A percentile compares a stretch with the other conserved stretches of the same genome.
These are phyloP conservation scores for Folsomia candida DNA, from an alignment of 2,888 invertebrate genomes.

Conservation along the genomic window DNA sequence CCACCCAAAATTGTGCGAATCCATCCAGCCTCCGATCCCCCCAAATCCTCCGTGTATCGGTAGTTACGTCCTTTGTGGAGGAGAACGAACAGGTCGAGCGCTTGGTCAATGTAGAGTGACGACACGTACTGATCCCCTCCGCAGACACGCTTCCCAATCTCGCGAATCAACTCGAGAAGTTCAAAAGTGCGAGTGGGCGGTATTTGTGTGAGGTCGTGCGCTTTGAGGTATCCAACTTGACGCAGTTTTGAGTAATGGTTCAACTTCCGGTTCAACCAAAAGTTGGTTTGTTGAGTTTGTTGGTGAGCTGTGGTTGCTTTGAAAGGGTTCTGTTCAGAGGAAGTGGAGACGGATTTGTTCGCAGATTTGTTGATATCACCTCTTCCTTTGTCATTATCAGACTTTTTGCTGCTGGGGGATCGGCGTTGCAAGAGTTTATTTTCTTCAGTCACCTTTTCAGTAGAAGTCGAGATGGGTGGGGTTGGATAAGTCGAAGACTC, in stretches of 20 bases:
- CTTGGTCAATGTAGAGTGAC: conserved; percentile 34
- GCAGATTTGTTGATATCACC: too few relatives aligned
- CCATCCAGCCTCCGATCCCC: conserved; percentile 29
- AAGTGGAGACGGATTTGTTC: too few relatives aligned
- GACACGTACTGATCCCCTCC: conserved; percentile 27
- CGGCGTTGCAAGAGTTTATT: too few relatives aligned
- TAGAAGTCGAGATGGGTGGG: too few relatives aligned
- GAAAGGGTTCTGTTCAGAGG: too few relatives aligned
- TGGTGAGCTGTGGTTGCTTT: too few relatives aligned
- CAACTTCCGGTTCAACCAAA: conserved; percentile 32
- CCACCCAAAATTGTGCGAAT: conserved; percentile 31
- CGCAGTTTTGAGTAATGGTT: conserved; percentile 34
- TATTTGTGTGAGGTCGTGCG: conserved; percentile 21
- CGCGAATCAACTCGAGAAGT: conserved; percentile 27
- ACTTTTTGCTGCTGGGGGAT: too few relatives aligned
- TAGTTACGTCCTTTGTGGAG: conserved; percentile 37
- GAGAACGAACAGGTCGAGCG: conserved; percentile 51
- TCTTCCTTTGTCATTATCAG: too few relatives aligned
- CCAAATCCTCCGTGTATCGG: conserved; percentile 27
- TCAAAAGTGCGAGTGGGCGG: conserved; percentile 31
- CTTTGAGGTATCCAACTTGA: conserved; percentile 26
- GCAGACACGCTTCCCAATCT: conserved; percentile 31
- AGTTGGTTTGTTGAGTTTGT: too few relatives aligned
- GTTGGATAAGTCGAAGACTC: too few relatives aligned
- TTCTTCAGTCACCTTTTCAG: too few relatives aligned